A percentile compares a stretch with the other conserved stretches of the same genome.
Evolutionary conservation across 1,140 invertebrate genomes (phyloP).

Genomic region (Amphibalanus amphitrite): DNA sequence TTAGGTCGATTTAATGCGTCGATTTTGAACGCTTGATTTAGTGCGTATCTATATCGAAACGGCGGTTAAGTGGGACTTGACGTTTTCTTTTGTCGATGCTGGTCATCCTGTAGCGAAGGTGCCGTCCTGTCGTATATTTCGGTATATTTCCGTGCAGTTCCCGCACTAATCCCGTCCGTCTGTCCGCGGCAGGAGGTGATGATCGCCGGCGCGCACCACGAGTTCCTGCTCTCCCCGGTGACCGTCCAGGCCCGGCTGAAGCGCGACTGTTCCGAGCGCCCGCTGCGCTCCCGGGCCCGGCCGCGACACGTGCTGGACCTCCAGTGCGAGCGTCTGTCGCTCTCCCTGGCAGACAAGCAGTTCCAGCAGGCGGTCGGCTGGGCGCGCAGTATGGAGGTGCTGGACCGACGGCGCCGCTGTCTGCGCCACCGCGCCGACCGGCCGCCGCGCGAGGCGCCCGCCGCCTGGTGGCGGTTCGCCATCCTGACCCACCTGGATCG

Average conservation of each 20-base stretch:
- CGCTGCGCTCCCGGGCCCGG: conserved; percentile 50
- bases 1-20: too few species aligned
- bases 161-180: too few species aligned
- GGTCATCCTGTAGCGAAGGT: too few species aligned
- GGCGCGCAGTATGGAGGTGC: conserved; percentile 30
- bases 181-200: too few species aligned
- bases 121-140: too few species aligned
- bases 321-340: conserved; percentile 59
- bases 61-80: too few species aligned
- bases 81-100: too few species aligned
- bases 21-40: too few species aligned
- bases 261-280: conserved; percentile 60
- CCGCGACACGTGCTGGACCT: conserved; percentile 73
- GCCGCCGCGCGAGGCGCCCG: conserved; percentile 39
- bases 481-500: conserved; percentile 42
- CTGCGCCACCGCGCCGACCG: conserved; percentile 43
- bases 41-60: too few species aligned
- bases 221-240: conserved; percentile 58
- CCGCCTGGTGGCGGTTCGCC: conserved; percentile 78
- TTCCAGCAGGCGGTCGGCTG: conserved; percentile 31
- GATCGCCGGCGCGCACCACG: conserved; percentile 33
- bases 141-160: too few species aligned
- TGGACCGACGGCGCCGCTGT: conserved; percentile 37
- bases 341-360: conserved; percentile 52
- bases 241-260: conserved; percentile 64